A percentile compares a stretch with the other conserved stretches of the same genome.
Conservation (phyloP, 92 coral and sea anemone genomes). For the Parazoanthus darwini region DNA sequence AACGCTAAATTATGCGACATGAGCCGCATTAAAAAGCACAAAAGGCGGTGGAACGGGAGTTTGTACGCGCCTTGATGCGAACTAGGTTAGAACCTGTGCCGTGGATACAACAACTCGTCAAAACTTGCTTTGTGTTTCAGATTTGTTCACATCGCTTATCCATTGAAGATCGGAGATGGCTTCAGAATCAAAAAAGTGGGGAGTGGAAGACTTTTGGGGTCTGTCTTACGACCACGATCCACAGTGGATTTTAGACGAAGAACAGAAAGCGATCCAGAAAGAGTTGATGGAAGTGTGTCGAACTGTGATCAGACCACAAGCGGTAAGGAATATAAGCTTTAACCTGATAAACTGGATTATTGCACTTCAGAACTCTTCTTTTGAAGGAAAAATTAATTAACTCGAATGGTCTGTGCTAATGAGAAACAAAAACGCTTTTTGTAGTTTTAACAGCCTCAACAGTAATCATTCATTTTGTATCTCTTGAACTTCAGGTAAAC, state of each 20-base stretch:
- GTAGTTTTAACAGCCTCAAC: not conserved
- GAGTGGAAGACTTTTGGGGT: conserved; percentile 25
- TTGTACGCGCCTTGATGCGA: not conserved
- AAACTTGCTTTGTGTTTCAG: not conserved
- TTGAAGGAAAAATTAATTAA: not conserved
- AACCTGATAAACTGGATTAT: no score
- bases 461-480: not conserved
- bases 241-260: conserved; percentile 35
- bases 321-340: conserved; percentile 3
- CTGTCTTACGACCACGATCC: conserved; percentile 38
- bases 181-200: conserved; percentile 28
- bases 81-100: not conserved
- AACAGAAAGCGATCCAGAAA: conserved; percentile 24
- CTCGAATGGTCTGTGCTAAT: not conserved
- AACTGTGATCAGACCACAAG: conserved; percentile 36
- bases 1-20: not conserved
- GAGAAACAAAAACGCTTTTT: not conserved
- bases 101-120: no score
- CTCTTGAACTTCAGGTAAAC: not conserved
- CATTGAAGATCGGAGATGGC: not conserved
- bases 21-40: not conserved
- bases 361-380: not conserved
- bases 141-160: not conserved
- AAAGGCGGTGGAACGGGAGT: not conserved
- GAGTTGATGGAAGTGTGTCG: conserved; percentile 36